These are phyloP conservation scores for Cynopterus sphinx DNA, from an alignment of 2,797 vertebrate species.

Conservation along the genomic window DNA sequence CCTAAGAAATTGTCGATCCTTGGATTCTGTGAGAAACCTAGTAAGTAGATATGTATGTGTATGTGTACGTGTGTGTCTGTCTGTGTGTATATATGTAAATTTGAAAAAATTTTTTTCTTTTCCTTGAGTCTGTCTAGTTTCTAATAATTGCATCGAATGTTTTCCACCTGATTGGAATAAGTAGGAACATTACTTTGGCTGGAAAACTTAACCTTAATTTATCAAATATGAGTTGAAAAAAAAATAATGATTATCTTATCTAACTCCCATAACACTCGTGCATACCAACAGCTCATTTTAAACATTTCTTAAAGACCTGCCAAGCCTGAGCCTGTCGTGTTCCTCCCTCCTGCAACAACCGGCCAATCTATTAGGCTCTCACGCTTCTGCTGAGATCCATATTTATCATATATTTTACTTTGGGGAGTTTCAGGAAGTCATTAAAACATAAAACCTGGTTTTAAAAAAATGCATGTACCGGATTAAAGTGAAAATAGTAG, in stretches of 20 bases:
- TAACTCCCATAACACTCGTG: background rate
- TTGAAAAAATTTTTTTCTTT: background rate
- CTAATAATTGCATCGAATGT: background rate
- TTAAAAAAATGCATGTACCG: background rate
- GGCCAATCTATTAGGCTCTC: background rate
- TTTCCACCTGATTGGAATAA: background rate
- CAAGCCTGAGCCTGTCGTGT: background rate
- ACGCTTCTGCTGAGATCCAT: background rate
- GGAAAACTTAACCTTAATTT: background rate
- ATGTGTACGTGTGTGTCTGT: background rate
- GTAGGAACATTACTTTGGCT: background rate
- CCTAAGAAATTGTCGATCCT: background rate
- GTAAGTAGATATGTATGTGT: background rate
- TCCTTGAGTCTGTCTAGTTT: background rate
- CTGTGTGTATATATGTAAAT: background rate
- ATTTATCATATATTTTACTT: conserved; percentile 44
- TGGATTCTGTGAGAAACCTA: background rate
- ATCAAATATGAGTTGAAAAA: background rate
- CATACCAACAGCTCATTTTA: background rate
- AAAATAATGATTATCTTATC: background rate
- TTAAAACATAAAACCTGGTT: conserved; percentile 60
- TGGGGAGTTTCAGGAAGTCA: conserved; percentile 12
- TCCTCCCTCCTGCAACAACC: background rate
- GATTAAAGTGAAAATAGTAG: conserved; percentile 42
- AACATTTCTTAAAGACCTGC: background rate